These are phyloP conservation scores for Sebastes minor DNA, from an alignment of 2,797 vertebrate species.

Conservation along the genomic window DNA sequence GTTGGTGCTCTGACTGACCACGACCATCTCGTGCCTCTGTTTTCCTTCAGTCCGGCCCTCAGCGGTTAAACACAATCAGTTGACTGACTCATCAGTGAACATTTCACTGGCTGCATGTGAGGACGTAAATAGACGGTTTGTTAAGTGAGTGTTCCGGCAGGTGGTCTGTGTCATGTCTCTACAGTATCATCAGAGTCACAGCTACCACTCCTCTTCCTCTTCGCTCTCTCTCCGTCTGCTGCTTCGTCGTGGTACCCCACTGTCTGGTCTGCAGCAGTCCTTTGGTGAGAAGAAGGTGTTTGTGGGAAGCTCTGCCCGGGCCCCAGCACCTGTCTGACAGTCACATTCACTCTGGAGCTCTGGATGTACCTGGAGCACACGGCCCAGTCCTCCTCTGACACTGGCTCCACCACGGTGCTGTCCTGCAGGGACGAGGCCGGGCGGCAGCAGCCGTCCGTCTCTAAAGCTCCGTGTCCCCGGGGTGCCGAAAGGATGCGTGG, in stretches of 20 bases:
- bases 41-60: not conserved
- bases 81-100: too few relatives aligned
- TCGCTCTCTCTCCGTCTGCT: slow-evolving; percentile 5
- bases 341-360: slow-evolving; percentile 92
- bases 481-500: slow-evolving; percentile 86
- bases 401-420: slow-evolving; percentile 35
- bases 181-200: slow-evolving; percentile 8
- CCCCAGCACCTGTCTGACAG: slow-evolving; percentile 91
- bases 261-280: not conserved
- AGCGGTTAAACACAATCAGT: not conserved
- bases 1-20: not conserved
- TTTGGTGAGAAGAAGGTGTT: not conserved
- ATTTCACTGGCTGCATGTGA: too few relatives aligned
- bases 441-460: not conserved
- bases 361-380: slow-evolving; percentile 89
- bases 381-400: slow-evolving; percentile 87
- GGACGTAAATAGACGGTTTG: too few relatives aligned
- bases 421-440: slow-evolving; percentile 12
- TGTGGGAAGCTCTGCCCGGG: slow-evolving; percentile 84
- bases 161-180: slow-evolving; percentile 12
- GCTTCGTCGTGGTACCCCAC: not conserved
- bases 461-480: slow-evolving; percentile 66
- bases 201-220: slow-evolving; percentile 45
- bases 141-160: not conserved
- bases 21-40: too few relatives aligned